Base-by-base conservation (phyloP, 2,888 invertebrate species). In the Lymantria dispar region DNA sequence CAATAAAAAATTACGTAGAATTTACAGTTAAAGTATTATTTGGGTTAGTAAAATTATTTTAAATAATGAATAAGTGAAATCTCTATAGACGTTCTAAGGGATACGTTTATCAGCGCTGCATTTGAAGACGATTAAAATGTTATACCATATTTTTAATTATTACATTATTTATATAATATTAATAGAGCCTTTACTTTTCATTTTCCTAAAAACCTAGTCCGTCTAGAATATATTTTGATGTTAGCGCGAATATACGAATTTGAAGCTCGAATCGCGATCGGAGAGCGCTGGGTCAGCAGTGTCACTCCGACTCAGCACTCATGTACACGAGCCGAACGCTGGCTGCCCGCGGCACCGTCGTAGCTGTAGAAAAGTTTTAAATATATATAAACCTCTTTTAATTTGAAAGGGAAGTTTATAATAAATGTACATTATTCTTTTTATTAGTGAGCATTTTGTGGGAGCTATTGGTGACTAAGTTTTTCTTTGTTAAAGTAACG, bases 241-340 rank as follows among this genome's bases (percentile, higher is more conserved):
- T 62, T 69, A 68, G 71, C 73, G 74, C 73, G 73, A 64, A 60
- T 60, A 48, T 49, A 56, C 62, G 5, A 22, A 64, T 65, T 62
- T 62, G 56, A 64, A 68, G 58, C 68, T 71, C 70, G 70, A 70
- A 72, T 65, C 64, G 69, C 69, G 62, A 66, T 64, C 60, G 67
- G 64, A 64, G 64, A 70, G 64, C 74, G 74, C 22, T 56, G 67
- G 55, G 66, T 59, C 60, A 64, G 64, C 74, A 75, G 74, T 78
- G 68, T 72, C 64, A 66, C 67, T 68, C 62, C 60, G 69, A 54
- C 76, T 33, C 54, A 50, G 67, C 71, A 52, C 60, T 49, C 38
- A 38, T 38, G 40, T 14, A 40, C 40, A 40, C 40, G 51, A 48
- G 38, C 55, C 31, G 41, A 40, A 50, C 48, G 44, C 52, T 48